phyloP scores from a whole-genome alignment of 2,888 invertebrate species.

The Caenorhabditis virilis region DNA sequence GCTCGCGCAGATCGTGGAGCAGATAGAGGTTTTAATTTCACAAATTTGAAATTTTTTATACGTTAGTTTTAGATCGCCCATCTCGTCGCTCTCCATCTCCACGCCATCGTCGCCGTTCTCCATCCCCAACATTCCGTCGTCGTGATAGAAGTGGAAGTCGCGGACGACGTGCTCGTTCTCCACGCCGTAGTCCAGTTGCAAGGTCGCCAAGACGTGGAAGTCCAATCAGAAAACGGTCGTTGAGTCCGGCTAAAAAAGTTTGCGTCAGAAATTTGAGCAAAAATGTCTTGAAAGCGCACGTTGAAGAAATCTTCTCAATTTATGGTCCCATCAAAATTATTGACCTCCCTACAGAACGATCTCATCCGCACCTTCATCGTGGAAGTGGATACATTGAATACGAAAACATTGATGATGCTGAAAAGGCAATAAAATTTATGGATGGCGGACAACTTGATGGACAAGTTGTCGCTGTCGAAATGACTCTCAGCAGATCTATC shows the following conservation, averaged over 20 bases:
- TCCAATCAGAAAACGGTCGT: conserved; percentile 17
- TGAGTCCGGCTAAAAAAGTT: conserved; percentile 41
- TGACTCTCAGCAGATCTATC: conserved; percentile 29
- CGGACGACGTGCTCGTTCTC: conserved; percentile 39
- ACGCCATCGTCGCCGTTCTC: conserved; percentile 26
- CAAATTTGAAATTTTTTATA: too few relatives aligned
- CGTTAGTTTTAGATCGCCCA: too few relatives aligned
- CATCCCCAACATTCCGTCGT: conserved; percentile 20
- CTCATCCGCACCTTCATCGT: conserved; percentile 85
- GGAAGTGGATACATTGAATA: conserved; percentile 96
- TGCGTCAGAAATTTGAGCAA: conserved; percentile 51
- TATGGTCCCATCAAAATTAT: conserved; percentile 80
- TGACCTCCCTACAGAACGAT: conserved; percentile 86
- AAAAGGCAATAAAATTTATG: conserved; percentile 98
- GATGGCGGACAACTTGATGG: conserved; percentile 78
- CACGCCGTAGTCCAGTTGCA: conserved; percentile 25
- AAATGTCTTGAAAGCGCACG: conserved; percentile 75
- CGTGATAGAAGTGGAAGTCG: conserved; percentile 42
- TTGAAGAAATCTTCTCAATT: conserved; percentile 83
- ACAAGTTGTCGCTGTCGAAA: conserved; percentile 41
- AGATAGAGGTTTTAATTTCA: too few relatives aligned
- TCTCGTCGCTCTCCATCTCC: conserved; percentile 46
- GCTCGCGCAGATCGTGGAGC: conserved; percentile 41
- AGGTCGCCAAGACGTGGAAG: conserved; percentile 21
- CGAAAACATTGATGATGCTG: conserved; percentile 89